Conservation (phyloP, 2,113 vertebrate species). For the Oncorhynchus tshawytscha region DNA sequence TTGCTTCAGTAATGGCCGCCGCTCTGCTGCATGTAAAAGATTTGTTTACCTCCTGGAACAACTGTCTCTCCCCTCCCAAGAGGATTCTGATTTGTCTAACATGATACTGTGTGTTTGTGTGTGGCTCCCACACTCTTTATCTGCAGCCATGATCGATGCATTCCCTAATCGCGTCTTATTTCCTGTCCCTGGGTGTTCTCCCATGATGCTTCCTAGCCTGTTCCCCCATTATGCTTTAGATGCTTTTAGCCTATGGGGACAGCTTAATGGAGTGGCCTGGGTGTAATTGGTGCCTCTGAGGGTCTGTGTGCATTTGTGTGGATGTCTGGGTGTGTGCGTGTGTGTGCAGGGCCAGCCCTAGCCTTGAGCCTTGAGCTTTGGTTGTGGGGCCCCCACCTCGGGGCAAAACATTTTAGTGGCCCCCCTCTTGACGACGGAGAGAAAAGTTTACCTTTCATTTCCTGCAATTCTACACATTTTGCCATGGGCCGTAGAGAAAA, state of each 20-base stretch:
- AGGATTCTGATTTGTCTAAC: conserved; percentile 54
- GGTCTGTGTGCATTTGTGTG: conserved; percentile 47
- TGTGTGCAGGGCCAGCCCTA: no score
- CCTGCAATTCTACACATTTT: no score
- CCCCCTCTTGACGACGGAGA: no score
- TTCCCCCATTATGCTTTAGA: conserved; percentile 19
- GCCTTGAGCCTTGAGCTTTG: no score
- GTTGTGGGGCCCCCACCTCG: no score
- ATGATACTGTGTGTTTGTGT: conserved; percentile 12
- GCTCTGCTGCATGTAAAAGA: conserved; percentile 48
- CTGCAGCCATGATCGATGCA: conserved; percentile 65
- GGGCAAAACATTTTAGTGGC: no score
- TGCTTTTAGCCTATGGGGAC: conserved; percentile 20
- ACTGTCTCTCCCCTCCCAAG: conserved; percentile 45
- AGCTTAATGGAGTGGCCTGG: conserved; percentile 47
- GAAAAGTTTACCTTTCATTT: no score
- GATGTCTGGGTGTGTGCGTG: neutral
- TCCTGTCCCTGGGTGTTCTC: conserved; percentile 49
- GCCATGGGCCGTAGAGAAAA: no score
- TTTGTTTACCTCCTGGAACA: conserved; percentile 52
- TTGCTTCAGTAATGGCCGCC: conserved; percentile 54
- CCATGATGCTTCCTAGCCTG: conserved; percentile 5
- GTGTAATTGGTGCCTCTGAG: conserved; percentile 46
- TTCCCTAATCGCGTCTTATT: conserved; percentile 66
- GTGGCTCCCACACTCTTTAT: conserved; percentile 46